Percentiles rank a stretch among this genome's conserved stretches.
Conservation (phyloP, 2,888 invertebrate species). For the Graphium colonna region DNA sequence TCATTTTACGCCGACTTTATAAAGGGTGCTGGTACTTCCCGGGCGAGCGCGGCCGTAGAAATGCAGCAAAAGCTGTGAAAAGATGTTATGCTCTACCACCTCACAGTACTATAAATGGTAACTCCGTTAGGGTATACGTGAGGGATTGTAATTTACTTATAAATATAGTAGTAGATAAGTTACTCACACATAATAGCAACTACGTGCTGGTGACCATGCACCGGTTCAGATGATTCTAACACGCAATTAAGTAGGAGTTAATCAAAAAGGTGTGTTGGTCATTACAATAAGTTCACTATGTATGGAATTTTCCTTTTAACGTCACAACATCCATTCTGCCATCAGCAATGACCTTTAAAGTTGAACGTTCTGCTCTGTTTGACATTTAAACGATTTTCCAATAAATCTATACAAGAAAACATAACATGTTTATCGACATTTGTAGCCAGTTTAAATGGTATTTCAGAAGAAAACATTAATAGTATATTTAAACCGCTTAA, state of each 20-base stretch:
- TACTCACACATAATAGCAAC: not conserved
- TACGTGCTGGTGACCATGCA: conserved; percentile 9
- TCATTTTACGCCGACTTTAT: too few relatives aligned
- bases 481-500: too few relatives aligned
- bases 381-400: not conserved
- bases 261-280: conserved; percentile 18
- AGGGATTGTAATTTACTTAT: too few relatives aligned
- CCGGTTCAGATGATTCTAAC: conserved; percentile 9
- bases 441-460: not conserved
- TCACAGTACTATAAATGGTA: too few relatives aligned
- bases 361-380: conserved; percentile 6
- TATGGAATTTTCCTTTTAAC: conserved; percentile 19
- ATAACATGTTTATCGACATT: not conserved
- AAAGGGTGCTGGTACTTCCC: too few relatives aligned
- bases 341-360: conserved; percentile 18
- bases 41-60: too few relatives aligned
- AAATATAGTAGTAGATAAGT: not conserved
- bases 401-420: not conserved
- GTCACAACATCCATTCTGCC: conserved; percentile 7
- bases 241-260: conserved; percentile 12
- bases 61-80: too few relatives aligned
- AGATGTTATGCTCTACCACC: too few relatives aligned
- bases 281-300: conserved; percentile 3
- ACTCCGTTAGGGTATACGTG: too few relatives aligned
- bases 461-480: not conserved